These are phyloP conservation scores for Hephaestus fuliginosus DNA, from an alignment of 2,797 vertebrate species.

Conservation along the genomic window DNA sequence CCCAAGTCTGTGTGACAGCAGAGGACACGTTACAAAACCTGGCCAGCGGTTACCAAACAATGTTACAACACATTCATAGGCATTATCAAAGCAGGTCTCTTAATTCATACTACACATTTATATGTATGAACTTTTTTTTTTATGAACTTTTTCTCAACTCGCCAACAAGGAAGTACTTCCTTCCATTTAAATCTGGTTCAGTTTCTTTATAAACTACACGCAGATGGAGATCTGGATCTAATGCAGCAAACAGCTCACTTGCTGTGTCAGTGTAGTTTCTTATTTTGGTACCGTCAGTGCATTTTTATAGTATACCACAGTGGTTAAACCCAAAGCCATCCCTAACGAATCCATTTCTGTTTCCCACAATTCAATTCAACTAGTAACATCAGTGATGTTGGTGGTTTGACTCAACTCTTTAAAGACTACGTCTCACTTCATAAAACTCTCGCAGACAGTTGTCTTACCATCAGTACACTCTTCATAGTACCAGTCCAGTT, in stretches of 20 bases:
- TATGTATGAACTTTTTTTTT: not conserved
- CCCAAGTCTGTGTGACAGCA: not conserved
- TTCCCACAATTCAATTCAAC: not conserved
- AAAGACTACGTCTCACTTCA: not conserved
- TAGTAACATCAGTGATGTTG: not conserved
- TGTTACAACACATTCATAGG: not conserved
- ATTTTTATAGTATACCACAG: not conserved
- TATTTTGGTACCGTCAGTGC: not conserved
- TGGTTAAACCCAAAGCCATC: not conserved
- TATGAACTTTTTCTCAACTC: not conserved
- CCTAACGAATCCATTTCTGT: not conserved
- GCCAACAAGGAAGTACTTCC: not conserved
- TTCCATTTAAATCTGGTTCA: not conserved
- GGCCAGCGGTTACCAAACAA: not conserved
- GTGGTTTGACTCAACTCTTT: conserved; percentile 20
- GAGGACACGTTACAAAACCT: conserved; percentile 13
- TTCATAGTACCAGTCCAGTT: conserved; percentile 99
- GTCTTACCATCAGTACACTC: conserved; percentile 97
- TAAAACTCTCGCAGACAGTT: not conserved
- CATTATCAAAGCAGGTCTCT: not conserved
- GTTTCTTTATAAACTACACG: not conserved
- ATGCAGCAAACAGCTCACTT: not conserved
- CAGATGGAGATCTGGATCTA: not conserved
- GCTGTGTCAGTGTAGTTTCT: not conserved
- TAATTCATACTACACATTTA: not conserved